These are phyloP conservation scores for Synanthedon myopaeformis DNA, from an alignment of 2,888 invertebrate species.

Conservation along the genomic window DNA sequence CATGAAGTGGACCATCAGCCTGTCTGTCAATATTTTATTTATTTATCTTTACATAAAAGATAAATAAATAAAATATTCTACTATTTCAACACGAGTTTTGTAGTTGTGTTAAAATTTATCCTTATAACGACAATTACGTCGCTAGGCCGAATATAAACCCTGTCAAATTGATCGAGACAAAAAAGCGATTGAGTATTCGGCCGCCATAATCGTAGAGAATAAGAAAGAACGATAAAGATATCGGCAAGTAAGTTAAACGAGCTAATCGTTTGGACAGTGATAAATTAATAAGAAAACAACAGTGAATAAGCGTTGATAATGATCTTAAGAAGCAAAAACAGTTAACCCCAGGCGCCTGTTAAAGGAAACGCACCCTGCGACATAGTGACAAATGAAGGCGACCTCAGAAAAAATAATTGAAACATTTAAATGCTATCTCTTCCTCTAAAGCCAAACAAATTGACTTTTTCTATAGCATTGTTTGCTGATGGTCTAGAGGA, in stretches of 20 bases:
- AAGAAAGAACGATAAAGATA: neutral
- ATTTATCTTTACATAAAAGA: no score
- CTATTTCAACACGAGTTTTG: no score
- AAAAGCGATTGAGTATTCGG: no score
- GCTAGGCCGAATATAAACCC: no score
- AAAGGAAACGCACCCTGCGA: slow-evolving; percentile 14
- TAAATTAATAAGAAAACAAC: slow-evolving; percentile 44
- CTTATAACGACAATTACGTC: no score
- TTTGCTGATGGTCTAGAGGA: neutral
- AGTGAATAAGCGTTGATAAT: slow-evolving; percentile 56
- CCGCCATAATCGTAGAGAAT: no score
- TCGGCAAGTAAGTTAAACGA: slow-evolving; percentile 12
- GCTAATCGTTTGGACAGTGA: slow-evolving; percentile 56
- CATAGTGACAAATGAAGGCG: slow-evolving; percentile 43
- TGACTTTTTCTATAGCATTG: slow-evolving; percentile 24
- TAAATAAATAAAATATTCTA: no score
- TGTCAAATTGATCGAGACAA: no score
- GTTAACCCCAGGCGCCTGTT: slow-evolving; percentile 18
- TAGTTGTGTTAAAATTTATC: no score
- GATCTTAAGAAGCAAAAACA: slow-evolving; percentile 42
- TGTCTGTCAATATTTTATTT: no score
- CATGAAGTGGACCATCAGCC: no score
- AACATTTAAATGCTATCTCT: slow-evolving; percentile 41
- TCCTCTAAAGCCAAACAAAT: slow-evolving; percentile 42
- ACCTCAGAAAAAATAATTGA: slow-evolving; percentile 43